These are phyloP conservation scores for Neodiprion fabricii DNA, from an alignment of 1,140 invertebrate genomes.

Conservation along the genomic window DNA sequence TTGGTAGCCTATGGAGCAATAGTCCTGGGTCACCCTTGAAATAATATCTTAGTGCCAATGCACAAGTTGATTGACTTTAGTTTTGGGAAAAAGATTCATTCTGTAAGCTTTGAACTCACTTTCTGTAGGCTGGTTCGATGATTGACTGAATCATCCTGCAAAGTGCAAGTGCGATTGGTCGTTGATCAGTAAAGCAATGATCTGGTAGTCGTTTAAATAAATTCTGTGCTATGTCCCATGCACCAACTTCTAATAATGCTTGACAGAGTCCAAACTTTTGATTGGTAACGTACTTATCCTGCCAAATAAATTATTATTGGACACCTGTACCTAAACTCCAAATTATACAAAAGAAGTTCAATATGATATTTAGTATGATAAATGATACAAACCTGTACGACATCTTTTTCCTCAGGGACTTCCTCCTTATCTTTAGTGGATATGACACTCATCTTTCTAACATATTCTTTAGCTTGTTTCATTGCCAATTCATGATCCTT, in stretches of 20 bases:
- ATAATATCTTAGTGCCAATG: too few relatives aligned
- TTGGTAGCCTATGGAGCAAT: too few relatives aligned
- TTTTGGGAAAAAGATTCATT: too few relatives aligned
- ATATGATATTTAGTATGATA: slow-evolving; percentile 14
- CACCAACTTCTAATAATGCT: slow-evolving; percentile 86
- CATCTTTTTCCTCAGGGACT: slow-evolving; percentile 76
- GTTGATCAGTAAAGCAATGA: slow-evolving; percentile 78
- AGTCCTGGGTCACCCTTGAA: too few relatives aligned
- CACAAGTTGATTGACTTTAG: too few relatives aligned
- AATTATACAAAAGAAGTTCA: slow-evolving; percentile 4
- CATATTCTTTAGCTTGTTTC: slow-evolving; percentile 86
- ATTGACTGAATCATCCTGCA: slow-evolving; percentile 83
- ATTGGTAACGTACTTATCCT: slow-evolving; percentile 78
- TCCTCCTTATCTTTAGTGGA: slow-evolving; percentile 84
- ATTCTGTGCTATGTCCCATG: slow-evolving; percentile 84
- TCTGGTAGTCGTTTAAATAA: slow-evolving; percentile 85
- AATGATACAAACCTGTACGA: slow-evolving; percentile 55
- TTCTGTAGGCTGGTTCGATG: slow-evolving; percentile 88
- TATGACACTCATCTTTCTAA: slow-evolving; percentile 84
- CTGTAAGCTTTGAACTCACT: slow-evolving; percentile 59
- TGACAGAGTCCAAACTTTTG: slow-evolving; percentile 94
- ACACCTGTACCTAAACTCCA: background rate
- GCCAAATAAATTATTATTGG: slow-evolving; percentile 33
- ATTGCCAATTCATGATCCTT: slow-evolving; percentile 84
- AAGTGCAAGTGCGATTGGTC: slow-evolving; percentile 80